Conservation (phyloP, 2,113 vertebrate genomes). For the Channa maculata region DNA sequence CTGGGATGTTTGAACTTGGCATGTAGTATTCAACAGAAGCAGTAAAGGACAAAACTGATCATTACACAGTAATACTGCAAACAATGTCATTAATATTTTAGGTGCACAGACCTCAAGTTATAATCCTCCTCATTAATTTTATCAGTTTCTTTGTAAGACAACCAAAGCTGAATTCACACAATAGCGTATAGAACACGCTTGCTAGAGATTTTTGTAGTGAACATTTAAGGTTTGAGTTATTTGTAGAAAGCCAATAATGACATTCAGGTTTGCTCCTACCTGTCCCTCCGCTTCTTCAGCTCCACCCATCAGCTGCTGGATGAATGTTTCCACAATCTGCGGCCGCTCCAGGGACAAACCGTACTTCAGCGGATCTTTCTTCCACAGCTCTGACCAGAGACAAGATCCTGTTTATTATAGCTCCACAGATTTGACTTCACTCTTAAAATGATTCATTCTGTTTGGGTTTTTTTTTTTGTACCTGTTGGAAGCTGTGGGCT, state of each 20-base stretch:
- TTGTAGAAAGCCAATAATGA: neutral
- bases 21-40: no score
- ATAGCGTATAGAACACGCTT: no score
- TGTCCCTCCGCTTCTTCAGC: slow-evolving; percentile 73
- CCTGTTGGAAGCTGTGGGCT: slow-evolving; percentile 76
- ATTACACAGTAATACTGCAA: no score
- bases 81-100: no score
- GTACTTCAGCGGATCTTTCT: slow-evolving; percentile 78
- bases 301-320: slow-evolving; percentile 82
- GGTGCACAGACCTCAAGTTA: no score
- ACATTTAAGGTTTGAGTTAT: neutral
- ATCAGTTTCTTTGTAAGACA: no score
- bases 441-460: no score
- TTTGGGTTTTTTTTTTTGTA: slow-evolving; percentile 44
- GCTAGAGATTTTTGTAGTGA: no score
- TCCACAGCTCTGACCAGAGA: slow-evolving; percentile 82
- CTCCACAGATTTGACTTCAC: no score
- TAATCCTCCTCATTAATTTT: no score
- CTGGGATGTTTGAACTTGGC: neutral
- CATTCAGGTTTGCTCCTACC: slow-evolving; percentile 47
- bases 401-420: neutral
- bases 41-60: neutral
- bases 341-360: slow-evolving; percentile 74
- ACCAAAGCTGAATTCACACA: no score
- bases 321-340: slow-evolving; percentile 81